phyloP scores from a whole-genome alignment of 2,113 vertebrate species.

The Aegotheles bennettii region DNA sequence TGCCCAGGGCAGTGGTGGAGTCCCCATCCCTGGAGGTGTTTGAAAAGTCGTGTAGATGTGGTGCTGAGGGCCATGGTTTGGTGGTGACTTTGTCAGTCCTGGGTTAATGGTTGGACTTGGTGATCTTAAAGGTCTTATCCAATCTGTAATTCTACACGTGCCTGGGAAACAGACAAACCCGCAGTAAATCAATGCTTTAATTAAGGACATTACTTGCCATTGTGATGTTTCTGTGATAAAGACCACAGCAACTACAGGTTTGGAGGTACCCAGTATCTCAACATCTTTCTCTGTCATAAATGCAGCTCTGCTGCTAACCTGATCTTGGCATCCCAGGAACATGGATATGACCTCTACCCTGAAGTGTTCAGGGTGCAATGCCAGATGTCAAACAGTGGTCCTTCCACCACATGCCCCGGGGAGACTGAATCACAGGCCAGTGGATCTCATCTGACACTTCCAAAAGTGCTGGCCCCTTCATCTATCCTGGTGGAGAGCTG shows the following conservation, averaged over 20 bases:
- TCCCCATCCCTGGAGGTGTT: too few relatives aligned
- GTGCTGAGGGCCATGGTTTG: too few relatives aligned
- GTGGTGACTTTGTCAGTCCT: neutral
- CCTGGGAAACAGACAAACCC: neutral
- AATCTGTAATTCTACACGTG: neutral
- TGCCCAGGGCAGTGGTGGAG: too few relatives aligned
- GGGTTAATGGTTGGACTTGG: fast-evolving
- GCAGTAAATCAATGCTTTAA: neutral
- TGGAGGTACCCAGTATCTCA: neutral
- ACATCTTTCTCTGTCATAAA: neutral
- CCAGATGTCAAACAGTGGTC: neutral
- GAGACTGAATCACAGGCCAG: neutral
- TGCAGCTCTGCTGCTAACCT: neutral
- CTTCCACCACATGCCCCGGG: neutral
- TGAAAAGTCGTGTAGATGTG: too few relatives aligned
- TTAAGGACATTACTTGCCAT: neutral
- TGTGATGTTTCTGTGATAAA: neutral
- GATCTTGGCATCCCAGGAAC: neutral
- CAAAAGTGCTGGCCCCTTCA: neutral
- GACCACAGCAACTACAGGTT: neutral
- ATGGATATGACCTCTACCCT: neutral
- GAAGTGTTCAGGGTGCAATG: neutral
- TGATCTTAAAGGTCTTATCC: neutral
- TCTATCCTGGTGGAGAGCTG: neutral
- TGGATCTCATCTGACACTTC: neutral